Percentiles rank a stretch among this genome's conserved stretches.
These are phyloP conservation scores for Arion vulgaris DNA, from an alignment of 1,140 invertebrate genomes.

Conservation along the genomic window DNA sequence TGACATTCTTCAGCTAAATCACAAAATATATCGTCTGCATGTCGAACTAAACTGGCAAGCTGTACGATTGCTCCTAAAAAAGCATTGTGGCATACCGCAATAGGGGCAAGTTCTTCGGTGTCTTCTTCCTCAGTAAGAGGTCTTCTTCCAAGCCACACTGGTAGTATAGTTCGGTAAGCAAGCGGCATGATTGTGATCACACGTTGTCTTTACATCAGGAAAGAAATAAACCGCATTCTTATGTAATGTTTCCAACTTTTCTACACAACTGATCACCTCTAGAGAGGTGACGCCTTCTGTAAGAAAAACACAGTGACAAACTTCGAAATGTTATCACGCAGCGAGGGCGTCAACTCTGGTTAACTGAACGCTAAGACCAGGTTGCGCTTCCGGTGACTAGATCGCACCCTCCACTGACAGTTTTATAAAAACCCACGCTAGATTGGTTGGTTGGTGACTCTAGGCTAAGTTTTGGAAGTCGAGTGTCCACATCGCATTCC, in stretches of 20 bases:
- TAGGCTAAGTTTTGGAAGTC: not conserved
- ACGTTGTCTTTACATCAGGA: not conserved
- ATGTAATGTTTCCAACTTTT: not conserved
- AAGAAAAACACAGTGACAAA: not conserved
- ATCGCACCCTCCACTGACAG: not conserved
- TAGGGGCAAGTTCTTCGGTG: slow-evolving; percentile 46
- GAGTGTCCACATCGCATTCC: not conserved
- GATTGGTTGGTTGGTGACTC: not conserved
- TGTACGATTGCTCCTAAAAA: slow-evolving; percentile 83
- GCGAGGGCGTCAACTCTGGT: slow-evolving; percentile 5
- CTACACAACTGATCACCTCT: not conserved
- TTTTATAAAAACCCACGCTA: not conserved
- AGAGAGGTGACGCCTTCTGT: not conserved
- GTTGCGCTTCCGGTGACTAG: not conserved
- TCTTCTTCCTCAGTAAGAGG: slow-evolving; percentile 46
- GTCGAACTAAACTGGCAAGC: slow-evolving; percentile 83
- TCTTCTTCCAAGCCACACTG: slow-evolving; percentile 53
- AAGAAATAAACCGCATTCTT: not conserved
- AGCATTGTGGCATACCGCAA: slow-evolving; percentile 83
- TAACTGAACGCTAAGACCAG: not conserved
- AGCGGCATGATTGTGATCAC: slow-evolving; percentile 55
- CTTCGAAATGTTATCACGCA: not conserved
- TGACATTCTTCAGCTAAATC: slow-evolving; percentile 81
- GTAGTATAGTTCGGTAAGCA: slow-evolving; percentile 56
- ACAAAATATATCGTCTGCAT: slow-evolving; percentile 84